phyloP scores from a whole-genome alignment of 2,888 invertebrate genomes.

The Coremacera marginata region DNA sequence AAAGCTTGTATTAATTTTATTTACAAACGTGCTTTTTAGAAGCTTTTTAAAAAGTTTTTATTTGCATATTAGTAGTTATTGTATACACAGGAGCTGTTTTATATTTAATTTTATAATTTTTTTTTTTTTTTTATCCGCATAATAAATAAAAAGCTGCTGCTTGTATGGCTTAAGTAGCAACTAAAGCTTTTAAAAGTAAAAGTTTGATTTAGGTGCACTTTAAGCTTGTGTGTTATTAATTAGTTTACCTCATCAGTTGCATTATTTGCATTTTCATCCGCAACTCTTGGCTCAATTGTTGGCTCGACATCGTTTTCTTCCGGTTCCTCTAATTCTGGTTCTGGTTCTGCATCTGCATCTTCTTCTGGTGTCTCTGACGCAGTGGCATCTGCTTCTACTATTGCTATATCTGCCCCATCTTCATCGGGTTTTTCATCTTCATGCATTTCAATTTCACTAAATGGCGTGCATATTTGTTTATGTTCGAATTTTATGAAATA shows the following conservation, averaged over 20 bases:
- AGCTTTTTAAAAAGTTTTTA: too few species aligned
- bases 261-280: constrained; percentile 43
- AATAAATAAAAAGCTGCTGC: too few species aligned
- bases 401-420: background rate
- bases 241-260: constrained; percentile 16
- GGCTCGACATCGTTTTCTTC: constrained; percentile 32
- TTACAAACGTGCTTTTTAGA: too few species aligned
- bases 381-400: background rate
- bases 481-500: constrained; percentile 1
- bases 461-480: background rate
- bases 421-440: constrained; percentile 37
- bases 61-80: too few species aligned
- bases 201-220: background rate
- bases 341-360: too few species aligned
- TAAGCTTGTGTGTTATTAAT: background rate
- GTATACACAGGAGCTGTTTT: too few species aligned
- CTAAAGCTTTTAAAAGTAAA: too few species aligned
- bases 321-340: background rate
- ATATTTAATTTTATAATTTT: too few species aligned
- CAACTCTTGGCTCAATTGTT: constrained; percentile 35
- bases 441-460: constrained; percentile 7
- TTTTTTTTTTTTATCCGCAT: too few species aligned
- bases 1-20: too few species aligned
- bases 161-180: too few species aligned
- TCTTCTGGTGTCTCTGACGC: background rate